Percentiles rank a stretch among this genome's conserved stretches.
These are phyloP conservation scores for Thymallus thymallus DNA, from an alignment of 2,113 vertebrate species.

Conservation along the genomic window DNA sequence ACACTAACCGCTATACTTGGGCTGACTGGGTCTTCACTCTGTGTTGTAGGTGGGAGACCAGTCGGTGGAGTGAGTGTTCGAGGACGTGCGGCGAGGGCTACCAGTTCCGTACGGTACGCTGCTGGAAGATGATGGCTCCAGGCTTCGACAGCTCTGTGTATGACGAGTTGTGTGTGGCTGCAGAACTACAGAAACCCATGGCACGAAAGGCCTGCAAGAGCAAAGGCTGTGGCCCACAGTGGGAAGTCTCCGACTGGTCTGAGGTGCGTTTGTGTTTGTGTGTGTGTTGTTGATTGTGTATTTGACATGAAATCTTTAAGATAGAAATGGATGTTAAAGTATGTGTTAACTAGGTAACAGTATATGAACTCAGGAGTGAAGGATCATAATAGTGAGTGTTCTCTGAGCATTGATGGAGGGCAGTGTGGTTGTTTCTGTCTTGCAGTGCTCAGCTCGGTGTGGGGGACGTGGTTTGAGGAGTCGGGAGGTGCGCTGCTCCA, in stretches of 20 bases:
- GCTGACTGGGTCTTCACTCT: neutral
- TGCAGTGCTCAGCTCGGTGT: conserved; percentile 81
- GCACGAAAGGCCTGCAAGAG: conserved; percentile 83
- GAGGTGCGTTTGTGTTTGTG: conserved; percentile 65
- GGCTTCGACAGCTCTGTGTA: conserved; percentile 90
- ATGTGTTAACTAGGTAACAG: too few species aligned
- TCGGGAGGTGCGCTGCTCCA: conserved; percentile 84
- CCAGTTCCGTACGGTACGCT: conserved; percentile 85
- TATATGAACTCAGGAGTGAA: too few species aligned
- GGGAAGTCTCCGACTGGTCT: conserved; percentile 83
- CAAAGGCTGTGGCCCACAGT: conserved; percentile 86
- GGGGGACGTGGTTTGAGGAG: conserved; percentile 70
- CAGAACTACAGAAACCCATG: conserved; percentile 81
- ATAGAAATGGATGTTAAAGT: too few species aligned
- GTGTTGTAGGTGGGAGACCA: conserved; percentile 84
- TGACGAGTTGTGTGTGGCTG: conserved; percentile 80
- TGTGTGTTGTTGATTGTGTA: neutral
- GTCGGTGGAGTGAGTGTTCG: conserved; percentile 87
- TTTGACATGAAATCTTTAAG: too few species aligned
- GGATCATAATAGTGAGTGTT: conserved; percentile 2
- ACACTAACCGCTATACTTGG: neutral
- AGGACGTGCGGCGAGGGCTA: conserved; percentile 83
- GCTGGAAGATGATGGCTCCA: conserved; percentile 89
- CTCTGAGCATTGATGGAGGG: neutral
- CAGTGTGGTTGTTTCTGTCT: conserved; percentile 11